phyloP scores from a whole-genome alignment of 2,797 vertebrate species.

The Pelochelys cantorii region DNA sequence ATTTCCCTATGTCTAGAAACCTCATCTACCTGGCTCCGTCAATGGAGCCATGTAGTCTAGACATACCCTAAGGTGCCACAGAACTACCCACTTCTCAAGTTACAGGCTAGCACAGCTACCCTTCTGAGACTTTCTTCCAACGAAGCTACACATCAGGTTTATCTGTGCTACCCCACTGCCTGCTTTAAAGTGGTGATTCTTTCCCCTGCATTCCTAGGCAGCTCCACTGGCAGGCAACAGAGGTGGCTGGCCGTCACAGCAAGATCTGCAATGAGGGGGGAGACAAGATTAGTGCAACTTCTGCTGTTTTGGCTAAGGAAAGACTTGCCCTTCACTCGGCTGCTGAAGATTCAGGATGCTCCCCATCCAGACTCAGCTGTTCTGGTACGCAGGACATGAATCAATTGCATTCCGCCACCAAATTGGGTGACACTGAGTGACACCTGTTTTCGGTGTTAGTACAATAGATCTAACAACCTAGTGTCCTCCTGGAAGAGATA shows the following conservation, averaged over 20 bases:
- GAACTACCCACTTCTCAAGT: too few relatives aligned
- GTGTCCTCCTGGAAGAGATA: too few relatives aligned
- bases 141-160: not conserved
- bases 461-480: too few relatives aligned
- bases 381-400: not conserved
- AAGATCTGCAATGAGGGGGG: not conserved
- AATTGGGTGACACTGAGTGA: not conserved
- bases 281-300: not conserved
- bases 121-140: slow-evolving; percentile 18
- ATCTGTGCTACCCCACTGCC: not conserved
- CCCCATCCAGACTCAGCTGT: not conserved
- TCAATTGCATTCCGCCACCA: not conserved
- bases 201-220: not conserved
- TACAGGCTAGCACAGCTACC: too few relatives aligned
- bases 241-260: not conserved
- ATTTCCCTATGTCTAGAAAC: too few relatives aligned
- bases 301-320: not conserved
- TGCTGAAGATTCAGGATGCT: not conserved
- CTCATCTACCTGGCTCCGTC: too few relatives aligned
- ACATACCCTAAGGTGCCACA: too few relatives aligned
- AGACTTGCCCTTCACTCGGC: not conserved
- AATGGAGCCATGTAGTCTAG: too few relatives aligned
- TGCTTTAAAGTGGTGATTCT: not conserved
- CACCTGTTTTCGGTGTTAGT: fast-evolving
- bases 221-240: not conserved